Conservation (phyloP, 1,140 invertebrate species). For the Mycetomoellerius zeteki region DNA sequence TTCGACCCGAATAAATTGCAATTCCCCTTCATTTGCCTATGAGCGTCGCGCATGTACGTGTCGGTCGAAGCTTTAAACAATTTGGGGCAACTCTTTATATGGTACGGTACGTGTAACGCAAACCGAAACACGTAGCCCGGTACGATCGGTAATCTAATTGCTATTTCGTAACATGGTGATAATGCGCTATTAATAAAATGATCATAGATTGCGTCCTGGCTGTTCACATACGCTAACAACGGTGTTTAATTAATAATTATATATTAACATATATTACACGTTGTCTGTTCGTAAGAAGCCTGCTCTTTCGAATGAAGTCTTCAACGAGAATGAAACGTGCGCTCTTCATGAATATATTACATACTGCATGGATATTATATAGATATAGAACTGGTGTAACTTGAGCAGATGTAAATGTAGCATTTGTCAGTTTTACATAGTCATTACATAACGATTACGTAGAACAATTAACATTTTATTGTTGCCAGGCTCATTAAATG, state of each 20-base stretch:
- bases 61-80: constrained; percentile 20
- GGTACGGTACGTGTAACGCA: not conserved
- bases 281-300: not conserved
- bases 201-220: not conserved
- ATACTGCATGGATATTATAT: not conserved
- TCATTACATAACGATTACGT: not conserved
- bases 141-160: constrained; percentile 41
- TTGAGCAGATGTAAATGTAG: not conserved
- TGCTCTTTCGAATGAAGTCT: not conserved
- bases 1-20: constrained; percentile 50
- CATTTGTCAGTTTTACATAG: constrained; percentile 35
- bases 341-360: constrained; percentile 1
- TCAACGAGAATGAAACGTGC: not conserved
- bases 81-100: not conserved
- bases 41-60: not conserved
- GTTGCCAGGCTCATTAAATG: constrained; percentile 2
- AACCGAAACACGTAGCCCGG: constrained; percentile 2
- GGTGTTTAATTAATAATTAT: constrained; percentile 34
- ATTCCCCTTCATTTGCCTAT: constrained; percentile 29
- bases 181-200: constrained; percentile 35
- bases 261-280: not conserved
- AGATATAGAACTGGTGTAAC: not conserved
- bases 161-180: constrained; percentile 24
- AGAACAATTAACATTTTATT: constrained; percentile 19
- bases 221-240: not conserved